These are phyloP conservation scores for Diachasma alloeum DNA, from an alignment of 1,140 invertebrate species.

Conservation along the genomic window DNA sequence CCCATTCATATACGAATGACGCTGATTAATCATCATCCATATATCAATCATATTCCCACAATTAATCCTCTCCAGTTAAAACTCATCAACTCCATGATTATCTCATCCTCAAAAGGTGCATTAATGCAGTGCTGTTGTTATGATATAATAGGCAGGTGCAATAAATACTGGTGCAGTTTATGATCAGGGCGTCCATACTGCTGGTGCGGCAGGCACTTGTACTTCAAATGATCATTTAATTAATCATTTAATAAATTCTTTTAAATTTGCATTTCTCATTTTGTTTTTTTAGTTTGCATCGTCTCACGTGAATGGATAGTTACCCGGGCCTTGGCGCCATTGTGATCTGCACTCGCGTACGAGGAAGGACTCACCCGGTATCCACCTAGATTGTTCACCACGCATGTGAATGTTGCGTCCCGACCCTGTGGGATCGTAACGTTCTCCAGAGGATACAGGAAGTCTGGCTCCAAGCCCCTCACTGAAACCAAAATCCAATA, in stretches of 20 bases:
- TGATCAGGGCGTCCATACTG: neutral
- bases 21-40: neutral
- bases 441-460: slow-evolving; percentile 85
- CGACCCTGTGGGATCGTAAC: slow-evolving; percentile 86
- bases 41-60: neutral
- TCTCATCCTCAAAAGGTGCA: neutral
- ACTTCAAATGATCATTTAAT: neutral
- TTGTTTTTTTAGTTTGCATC: slow-evolving; percentile 34
- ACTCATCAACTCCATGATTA: neutral
- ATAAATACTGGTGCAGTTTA: slow-evolving; percentile 15
- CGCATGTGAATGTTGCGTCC: slow-evolving; percentile 88
- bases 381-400: slow-evolving; percentile 89
- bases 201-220: slow-evolving; percentile 6
- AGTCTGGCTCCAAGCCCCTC: slow-evolving; percentile 81
- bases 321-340: slow-evolving; percentile 71
- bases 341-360: slow-evolving; percentile 68
- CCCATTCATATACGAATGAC: neutral
- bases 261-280: neutral
- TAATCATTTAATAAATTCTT: neutral
- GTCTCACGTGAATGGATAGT: slow-evolving; percentile 62
- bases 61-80: neutral
- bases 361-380: slow-evolving; percentile 92
- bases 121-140: neutral
- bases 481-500: slow-evolving; percentile 51
- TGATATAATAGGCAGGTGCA: neutral